Evolutionary conservation across 2,113 vertebrate genomes (phyloP).

Genomic region (Centrocercus urophasianus): DNA sequence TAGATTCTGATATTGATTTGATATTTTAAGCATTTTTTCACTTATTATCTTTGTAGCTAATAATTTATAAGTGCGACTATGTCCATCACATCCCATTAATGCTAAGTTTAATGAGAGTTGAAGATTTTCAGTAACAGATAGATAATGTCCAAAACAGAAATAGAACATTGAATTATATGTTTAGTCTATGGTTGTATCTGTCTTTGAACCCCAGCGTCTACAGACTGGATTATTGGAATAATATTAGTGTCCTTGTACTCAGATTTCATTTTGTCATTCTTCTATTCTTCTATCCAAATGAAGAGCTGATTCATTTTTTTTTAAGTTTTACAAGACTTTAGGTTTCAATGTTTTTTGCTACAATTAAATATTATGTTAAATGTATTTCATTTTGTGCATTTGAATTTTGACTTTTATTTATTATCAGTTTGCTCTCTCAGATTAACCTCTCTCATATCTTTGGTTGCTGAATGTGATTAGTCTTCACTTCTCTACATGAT

Average conservation of each 20-base stretch:
- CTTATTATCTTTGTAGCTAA: background rate
- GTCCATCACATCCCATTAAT: background rate
- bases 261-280: background rate
- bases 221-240: background rate
- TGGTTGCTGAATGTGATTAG: background rate
- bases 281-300: background rate
- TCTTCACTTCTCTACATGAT: background rate
- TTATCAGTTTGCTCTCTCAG: background rate
- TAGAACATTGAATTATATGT: background rate
- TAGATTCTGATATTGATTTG: background rate
- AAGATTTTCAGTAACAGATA: rapidly evolving
- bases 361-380: conserved; percentile 16
- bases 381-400: background rate
- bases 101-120: background rate
- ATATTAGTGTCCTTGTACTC: background rate
- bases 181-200: background rate
- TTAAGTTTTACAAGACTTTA: background rate
- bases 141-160: background rate
- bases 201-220: background rate
- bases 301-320: background rate
- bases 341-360: background rate
- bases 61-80: background rate
- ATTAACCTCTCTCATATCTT: background rate
- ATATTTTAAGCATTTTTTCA: background rate
- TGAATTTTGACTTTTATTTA: conserved; percentile 37